Conservation (phyloP, 2,888 invertebrate genomes). For the Cosmia trapezina region DNA sequence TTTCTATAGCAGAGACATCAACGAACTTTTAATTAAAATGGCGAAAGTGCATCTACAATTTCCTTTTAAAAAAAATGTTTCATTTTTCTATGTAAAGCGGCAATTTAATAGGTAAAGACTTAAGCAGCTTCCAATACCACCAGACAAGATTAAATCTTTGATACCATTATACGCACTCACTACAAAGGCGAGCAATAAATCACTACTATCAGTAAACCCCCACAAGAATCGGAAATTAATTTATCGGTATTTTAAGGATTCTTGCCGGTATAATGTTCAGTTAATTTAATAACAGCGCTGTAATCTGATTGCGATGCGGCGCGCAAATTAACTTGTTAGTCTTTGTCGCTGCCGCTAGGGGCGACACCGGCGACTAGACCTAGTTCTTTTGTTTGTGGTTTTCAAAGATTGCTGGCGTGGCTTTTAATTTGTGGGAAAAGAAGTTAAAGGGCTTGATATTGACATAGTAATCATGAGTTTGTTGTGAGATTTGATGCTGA, state of each 20-base stretch:
- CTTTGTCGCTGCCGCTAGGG: constrained; percentile 36
- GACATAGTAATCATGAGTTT: neutral
- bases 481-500: neutral
- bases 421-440: constrained; percentile 2
- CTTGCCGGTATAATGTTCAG: constrained; percentile 54
- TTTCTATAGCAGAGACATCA: too few relatives aligned
- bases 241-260: constrained; percentile 61
- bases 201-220: constrained; percentile 43
- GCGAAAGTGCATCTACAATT: too few relatives aligned
- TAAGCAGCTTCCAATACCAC: neutral
- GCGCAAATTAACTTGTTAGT: constrained; percentile 58
- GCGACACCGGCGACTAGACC: constrained; percentile 37
- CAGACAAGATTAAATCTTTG: constrained; percentile 16
- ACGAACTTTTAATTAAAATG: too few relatives aligned
- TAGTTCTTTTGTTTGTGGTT: constrained; percentile 39
- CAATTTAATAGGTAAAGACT: too few relatives aligned
- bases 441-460: neutral
- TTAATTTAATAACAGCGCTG: constrained; percentile 56
- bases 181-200: constrained; percentile 52
- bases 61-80: too few relatives aligned
- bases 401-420: constrained; percentile 9
- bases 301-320: constrained; percentile 61
- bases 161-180: constrained; percentile 23
- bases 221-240: constrained; percentile 62
- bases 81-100: too few relatives aligned